Evolutionary conservation across 1,140 invertebrate genomes (phyloP).

Genomic region (Drosophila busckii): DNA sequence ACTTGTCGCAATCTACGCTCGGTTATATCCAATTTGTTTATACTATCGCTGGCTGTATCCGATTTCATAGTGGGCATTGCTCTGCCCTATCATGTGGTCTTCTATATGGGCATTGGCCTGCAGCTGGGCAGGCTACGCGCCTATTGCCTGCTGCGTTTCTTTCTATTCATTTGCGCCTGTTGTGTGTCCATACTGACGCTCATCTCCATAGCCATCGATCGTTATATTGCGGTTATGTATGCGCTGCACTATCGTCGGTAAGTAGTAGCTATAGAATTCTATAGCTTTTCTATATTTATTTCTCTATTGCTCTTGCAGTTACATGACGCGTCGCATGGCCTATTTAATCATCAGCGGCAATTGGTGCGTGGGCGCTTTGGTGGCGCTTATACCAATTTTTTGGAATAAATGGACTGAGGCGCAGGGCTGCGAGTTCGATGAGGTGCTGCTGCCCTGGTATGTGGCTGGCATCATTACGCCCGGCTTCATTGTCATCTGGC

Average conservation of each 20-base stretch:
- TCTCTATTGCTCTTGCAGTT: conserved; percentile 15
- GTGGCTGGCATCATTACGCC: conserved; percentile 84
- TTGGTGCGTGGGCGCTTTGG: conserved; percentile 82
- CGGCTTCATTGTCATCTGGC: conserved; percentile 84
- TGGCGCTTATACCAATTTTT: conserved; percentile 84
- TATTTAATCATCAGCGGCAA: conserved; percentile 82
- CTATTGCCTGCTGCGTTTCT: conserved; percentile 85
- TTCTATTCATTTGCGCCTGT: conserved; percentile 85
- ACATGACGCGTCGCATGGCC: conserved; percentile 83
- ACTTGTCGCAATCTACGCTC: conserved; percentile 83
- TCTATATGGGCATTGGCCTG: conserved; percentile 82
- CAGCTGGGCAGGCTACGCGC: conserved; percentile 81
- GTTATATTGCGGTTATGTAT: conserved; percentile 90
- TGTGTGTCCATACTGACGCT: conserved; percentile 89
- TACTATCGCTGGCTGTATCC: conserved; percentile 86
- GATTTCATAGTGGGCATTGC: conserved; percentile 86
- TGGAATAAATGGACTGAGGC: conserved; percentile 85
- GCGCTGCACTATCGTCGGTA: conserved; percentile 86
- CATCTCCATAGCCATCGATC: conserved; percentile 89
- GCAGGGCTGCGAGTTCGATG: conserved; percentile 80
- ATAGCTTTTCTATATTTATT: neutral
- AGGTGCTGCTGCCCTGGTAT: conserved; percentile 79
- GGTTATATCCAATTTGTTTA: conserved; percentile 83
- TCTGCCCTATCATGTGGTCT: conserved; percentile 86
- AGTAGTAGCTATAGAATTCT: neutral